Conservation (phyloP, 2,113 vertebrate genomes). For the Petromus typicus region DNA sequence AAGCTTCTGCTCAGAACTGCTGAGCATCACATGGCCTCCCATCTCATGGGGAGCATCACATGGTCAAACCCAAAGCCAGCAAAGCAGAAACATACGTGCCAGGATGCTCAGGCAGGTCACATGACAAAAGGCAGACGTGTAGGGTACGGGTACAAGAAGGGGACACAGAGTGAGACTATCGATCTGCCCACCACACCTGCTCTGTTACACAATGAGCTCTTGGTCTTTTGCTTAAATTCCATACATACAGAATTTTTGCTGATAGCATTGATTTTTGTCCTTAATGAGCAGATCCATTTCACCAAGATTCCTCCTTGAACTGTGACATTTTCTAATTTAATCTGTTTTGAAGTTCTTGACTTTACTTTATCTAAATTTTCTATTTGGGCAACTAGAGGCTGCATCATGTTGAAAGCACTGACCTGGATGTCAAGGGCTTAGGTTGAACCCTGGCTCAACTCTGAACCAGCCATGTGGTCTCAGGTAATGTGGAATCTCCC, state of each 20-base stretch:
- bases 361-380: background rate
- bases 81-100: background rate
- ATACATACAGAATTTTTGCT: background rate
- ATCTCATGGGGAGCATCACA: background rate
- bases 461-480: background rate
- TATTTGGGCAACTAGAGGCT: background rate
- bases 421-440: background rate
- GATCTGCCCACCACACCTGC: background rate
- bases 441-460: background rate
- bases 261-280: background rate
- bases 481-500: background rate
- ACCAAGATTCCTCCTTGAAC: background rate
- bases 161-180: background rate
- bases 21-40: background rate
- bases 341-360: background rate
- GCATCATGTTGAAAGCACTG: background rate
- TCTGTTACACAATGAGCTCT: background rate
- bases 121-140: background rate
- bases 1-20: background rate
- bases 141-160: background rate
- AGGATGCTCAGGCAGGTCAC: background rate
- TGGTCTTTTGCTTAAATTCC: conserved; percentile 19
- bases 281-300: background rate
- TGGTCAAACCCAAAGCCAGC: background rate
- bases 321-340: conserved; percentile 39